phyloP scores from a whole-genome alignment of 35 echinoderm and acorn worm genomes.

The Anneissia japonica region DNA sequence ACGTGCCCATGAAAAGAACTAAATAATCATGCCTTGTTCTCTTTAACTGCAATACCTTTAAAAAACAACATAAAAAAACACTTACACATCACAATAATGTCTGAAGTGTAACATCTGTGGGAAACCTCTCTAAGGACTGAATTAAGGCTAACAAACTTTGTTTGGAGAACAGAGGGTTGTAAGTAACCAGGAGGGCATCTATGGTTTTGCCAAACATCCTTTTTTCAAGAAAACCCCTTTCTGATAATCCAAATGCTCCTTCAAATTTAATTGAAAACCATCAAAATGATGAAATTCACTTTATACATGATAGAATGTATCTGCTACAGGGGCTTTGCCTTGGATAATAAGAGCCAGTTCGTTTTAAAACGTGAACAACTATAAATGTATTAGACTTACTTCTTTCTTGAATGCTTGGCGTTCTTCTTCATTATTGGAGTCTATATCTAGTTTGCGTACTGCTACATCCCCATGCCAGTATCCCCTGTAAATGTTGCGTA shows the following conservation, averaged over 20 bases:
- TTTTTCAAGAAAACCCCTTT: too few species aligned
- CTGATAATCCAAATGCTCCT: too few species aligned
- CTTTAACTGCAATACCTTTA: conserved; percentile 78
- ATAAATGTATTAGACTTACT: conserved; percentile 33
- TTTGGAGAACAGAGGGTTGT: too few species aligned
- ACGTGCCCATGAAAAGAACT: conserved; percentile 89
- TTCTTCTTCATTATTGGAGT: conserved; percentile 71
- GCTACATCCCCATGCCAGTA: conserved; percentile 98
- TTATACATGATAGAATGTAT: neutral
- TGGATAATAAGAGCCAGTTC: neutral
- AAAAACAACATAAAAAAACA: too few species aligned
- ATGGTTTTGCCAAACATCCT: too few species aligned
- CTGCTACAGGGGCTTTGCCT: too few species aligned
- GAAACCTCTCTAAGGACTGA: too few species aligned
- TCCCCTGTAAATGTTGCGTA: conserved; percentile 80
- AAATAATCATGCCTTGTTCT: conserved; percentile 94
- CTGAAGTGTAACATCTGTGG: too few species aligned
- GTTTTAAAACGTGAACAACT: neutral
- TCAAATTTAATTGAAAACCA: neutral
- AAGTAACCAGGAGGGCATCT: too few species aligned
- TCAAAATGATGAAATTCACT: neutral
- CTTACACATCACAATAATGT: too few species aligned
- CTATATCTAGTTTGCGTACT: conserved; percentile 70
- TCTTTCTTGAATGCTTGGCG: conserved; percentile 83
- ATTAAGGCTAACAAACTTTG: too few species aligned